phyloP scores from a whole-genome alignment of 2,888 invertebrate species.

The Drosophila falleni region DNA sequence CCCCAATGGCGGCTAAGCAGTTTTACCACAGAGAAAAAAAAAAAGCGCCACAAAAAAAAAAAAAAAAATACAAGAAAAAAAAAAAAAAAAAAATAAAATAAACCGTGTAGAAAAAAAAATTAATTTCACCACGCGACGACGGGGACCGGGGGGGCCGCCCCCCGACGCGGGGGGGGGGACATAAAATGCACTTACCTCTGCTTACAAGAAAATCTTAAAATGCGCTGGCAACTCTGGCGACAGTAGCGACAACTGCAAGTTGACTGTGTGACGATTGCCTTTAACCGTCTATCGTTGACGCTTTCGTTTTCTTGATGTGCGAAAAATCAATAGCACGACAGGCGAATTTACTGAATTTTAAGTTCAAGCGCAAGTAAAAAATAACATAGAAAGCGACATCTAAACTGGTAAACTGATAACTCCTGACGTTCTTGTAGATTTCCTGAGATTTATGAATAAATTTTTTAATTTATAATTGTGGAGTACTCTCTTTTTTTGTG shows the following conservation, averaged over 20 bases:
- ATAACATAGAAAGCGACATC: background rate
- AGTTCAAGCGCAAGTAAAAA: conserved; percentile 16
- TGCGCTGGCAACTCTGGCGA: conserved; percentile 39
- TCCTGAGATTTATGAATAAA: background rate
- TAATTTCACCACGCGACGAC: too few relatives aligned
- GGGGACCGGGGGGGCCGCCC: too few relatives aligned
- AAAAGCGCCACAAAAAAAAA: too few relatives aligned
- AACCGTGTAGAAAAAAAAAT: too few relatives aligned
- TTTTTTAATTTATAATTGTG: conserved; percentile 4
- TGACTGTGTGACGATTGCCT: background rate
- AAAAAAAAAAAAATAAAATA: too few relatives aligned
- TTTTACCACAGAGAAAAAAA: too few relatives aligned
- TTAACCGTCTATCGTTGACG: conserved; percentile 16
- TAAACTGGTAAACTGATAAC: conserved; percentile 14
- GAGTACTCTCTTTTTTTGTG: background rate
- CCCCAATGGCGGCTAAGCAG: too few relatives aligned
- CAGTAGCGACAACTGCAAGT: conserved; percentile 21
- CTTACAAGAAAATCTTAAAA: conserved; percentile 11
- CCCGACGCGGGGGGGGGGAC: too few relatives aligned
- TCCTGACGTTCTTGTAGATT: conserved; percentile 5
- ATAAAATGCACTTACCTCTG: conserved; percentile 27
- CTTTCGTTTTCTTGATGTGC: conserved; percentile 18
- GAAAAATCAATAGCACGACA: conserved; percentile 47
- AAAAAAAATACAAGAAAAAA: too few relatives aligned
- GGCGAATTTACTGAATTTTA: background rate